Evolutionary conservation across 1,140 invertebrate species (phyloP).

Genomic region (Tenebrio molitor): DNA sequence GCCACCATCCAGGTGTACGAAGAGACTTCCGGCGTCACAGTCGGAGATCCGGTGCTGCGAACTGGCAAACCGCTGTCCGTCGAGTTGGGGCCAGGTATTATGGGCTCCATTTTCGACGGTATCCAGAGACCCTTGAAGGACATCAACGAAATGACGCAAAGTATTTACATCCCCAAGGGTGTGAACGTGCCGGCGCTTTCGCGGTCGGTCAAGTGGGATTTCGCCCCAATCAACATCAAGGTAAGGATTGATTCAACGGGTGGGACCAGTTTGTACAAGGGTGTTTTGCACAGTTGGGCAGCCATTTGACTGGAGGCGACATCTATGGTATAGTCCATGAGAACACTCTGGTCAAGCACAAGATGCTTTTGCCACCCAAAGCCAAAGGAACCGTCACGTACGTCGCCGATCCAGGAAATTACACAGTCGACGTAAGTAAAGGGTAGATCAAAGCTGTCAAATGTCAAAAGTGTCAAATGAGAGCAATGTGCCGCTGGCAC

Average conservation of each 20-base stretch:
- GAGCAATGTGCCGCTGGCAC: too few relatives aligned
- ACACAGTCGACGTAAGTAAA: slow-evolving; percentile 91
- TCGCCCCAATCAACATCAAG: slow-evolving; percentile 89
- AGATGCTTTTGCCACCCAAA: slow-evolving; percentile 93
- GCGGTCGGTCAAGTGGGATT: slow-evolving; percentile 91
- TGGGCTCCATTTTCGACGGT: slow-evolving; percentile 99
- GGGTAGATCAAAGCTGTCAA: too few relatives aligned
- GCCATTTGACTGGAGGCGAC: slow-evolving; percentile 98
- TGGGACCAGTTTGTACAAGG: slow-evolving; percentile 7
- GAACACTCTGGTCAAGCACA: slow-evolving; percentile 98
- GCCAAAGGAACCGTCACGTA: slow-evolving; percentile 97
- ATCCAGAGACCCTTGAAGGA: slow-evolving; percentile 98
- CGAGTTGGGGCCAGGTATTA: slow-evolving; percentile 98
- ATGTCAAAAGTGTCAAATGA: too few relatives aligned
- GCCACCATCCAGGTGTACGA: slow-evolving; percentile 99
- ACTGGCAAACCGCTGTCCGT: slow-evolving; percentile 99
- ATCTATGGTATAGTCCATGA: slow-evolving; percentile 96
- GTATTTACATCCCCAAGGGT: slow-evolving; percentile 99
- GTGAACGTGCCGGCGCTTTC: slow-evolving; percentile 94
- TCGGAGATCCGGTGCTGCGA: slow-evolving; percentile 97
- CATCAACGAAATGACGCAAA: slow-evolving; percentile 93
- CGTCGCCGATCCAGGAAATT: slow-evolving; percentile 95
- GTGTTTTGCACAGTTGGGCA: slow-evolving; percentile 77
- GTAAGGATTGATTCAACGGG: slow-evolving; percentile 67
- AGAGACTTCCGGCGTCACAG: slow-evolving; percentile 99